phyloP scores from a whole-genome alignment of 2,888 invertebrate species.

The Erynnis tages region DNA sequence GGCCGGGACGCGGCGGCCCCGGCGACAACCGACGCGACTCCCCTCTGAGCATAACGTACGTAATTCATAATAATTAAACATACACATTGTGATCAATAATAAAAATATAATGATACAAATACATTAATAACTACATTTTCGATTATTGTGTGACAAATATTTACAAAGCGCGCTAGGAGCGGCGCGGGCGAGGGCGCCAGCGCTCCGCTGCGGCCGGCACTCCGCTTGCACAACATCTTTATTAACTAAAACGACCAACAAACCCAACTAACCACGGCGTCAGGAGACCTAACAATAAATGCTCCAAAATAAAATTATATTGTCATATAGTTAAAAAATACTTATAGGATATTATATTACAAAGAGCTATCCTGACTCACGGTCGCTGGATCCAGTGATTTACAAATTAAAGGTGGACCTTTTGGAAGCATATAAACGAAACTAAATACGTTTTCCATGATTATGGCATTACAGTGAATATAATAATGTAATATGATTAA shows the following conservation, averaged over 20 bases:
- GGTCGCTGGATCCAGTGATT: slow-evolving; percentile 58
- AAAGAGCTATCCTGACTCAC: slow-evolving; percentile 63
- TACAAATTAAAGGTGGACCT: slow-evolving; percentile 49
- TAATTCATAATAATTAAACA: slow-evolving; percentile 62
- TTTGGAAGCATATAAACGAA: slow-evolving; percentile 46
- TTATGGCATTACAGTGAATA: slow-evolving; percentile 65
- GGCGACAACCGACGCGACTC: slow-evolving; percentile 38
- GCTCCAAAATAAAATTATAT: slow-evolving; percentile 65
- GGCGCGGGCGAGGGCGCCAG: slow-evolving; percentile 42
- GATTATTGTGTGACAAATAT: slow-evolving; percentile 81
- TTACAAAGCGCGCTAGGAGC: slow-evolving; percentile 77
- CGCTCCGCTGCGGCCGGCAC: slow-evolving; percentile 28
- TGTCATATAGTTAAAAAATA: slow-evolving; percentile 71
- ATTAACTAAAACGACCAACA: slow-evolving; percentile 73
- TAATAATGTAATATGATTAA: slow-evolving; percentile 48
- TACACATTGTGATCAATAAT: slow-evolving; percentile 79
- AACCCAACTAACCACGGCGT: slow-evolving; percentile 55
- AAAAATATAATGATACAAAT: slow-evolving; percentile 82
- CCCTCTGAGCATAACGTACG: slow-evolving; percentile 56
- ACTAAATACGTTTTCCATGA: slow-evolving; percentile 55
- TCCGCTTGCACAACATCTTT: slow-evolving; percentile 59
- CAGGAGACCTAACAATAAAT: slow-evolving; percentile 72
- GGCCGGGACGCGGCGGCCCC: slow-evolving; percentile 42
- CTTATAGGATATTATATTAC: slow-evolving; percentile 48
- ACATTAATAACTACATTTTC: slow-evolving; percentile 79